A percentile compares a stretch with the other conserved stretches of the same genome.
Evolutionary conservation across 2,797 vertebrate genomes (phyloP).

Genomic region (Cirrhinus mrigala): DNA sequence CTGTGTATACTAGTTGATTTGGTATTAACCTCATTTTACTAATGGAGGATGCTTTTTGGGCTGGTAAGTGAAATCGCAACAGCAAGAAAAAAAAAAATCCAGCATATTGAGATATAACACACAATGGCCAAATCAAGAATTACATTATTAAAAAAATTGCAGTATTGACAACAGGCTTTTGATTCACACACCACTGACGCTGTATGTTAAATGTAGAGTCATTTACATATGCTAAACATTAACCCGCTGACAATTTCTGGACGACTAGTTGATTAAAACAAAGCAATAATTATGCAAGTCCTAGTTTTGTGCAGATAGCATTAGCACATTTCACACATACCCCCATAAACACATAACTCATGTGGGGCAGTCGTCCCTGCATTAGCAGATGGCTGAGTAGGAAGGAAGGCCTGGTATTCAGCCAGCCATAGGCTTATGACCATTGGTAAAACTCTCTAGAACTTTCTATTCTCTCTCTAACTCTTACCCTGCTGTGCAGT

Average conservation of each 20-base stretch:
- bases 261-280: not conserved
- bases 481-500: slow-evolving; percentile 9
- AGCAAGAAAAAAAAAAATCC: not conserved
- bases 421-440: slow-evolving; percentile 52
- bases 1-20: not conserved
- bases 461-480: slow-evolving; percentile 32
- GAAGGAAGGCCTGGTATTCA: slow-evolving; percentile 62
- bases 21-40: not conserved
- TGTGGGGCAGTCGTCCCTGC: slow-evolving; percentile 43
- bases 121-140: not conserved
- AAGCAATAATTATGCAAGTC: not conserved
- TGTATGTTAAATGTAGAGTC: not conserved
- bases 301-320: not conserved
- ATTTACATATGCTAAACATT: not conserved
- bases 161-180: not conserved
- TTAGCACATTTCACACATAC: slow-evolving; percentile 3
- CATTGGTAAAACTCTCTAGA: slow-evolving; percentile 66
- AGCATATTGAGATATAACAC: not conserved
- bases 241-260: not conserved
- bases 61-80: not conserved
- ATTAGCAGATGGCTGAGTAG: slow-evolving; percentile 61
- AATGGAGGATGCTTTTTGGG: not conserved
- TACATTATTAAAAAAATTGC: not conserved
- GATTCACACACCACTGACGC: not conserved
- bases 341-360: slow-evolving; percentile 26